Evolutionary conservation across 2,113 vertebrate species (phyloP), one percentile per base, ranked within the genome.

Genomic region (Ondatra zibethicus): DNA sequence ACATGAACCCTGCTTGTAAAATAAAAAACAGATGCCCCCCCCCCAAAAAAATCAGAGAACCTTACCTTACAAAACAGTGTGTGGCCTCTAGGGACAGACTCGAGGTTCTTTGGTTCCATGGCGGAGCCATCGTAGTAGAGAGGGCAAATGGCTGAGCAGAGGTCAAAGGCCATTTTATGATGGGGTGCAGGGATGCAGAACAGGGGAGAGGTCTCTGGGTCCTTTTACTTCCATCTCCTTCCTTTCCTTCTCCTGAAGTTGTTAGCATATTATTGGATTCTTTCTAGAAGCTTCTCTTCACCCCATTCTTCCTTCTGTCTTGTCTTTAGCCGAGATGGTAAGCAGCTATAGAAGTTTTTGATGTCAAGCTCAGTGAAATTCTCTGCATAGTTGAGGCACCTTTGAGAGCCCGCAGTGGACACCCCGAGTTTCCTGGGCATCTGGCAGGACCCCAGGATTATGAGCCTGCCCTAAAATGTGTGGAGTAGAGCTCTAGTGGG

Each of bases 391-490:
- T 80, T 61, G 77, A 47, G 23, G 12, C 36, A 25, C 9, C 29
- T 63, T n/a, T 9, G 5, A 17, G 1, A 85, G 23, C 50, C n/a
- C 42, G 4, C 11, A 7, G 2, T 1, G 42, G 61, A 55, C 5
- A 0, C 19, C 72, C 27, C 36, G 10, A 63, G 0, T 75, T 9
- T 42, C 76, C 75, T 61, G 77, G 29, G 78, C 42, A 31, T 16
- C 21, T 16, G 5, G 31, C 16, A 23, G 58, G 91, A 5, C 25
- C 27, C 61, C 17, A 9, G 5, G 7, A 10, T 1, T n/a, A 65
- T 12, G 9, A 70, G 21, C 19, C 31, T 0, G 2, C 11, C 17
- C 42, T 58, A 63, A 33, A 80, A 16, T 6, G 66, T 10, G 0
- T 45, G 13, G 36, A 55, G 21, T 72, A 66, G 75, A 65, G 23